Conservation (phyloP, 1,140 invertebrate genomes). For the Pectinophora gossypiella region DNA sequence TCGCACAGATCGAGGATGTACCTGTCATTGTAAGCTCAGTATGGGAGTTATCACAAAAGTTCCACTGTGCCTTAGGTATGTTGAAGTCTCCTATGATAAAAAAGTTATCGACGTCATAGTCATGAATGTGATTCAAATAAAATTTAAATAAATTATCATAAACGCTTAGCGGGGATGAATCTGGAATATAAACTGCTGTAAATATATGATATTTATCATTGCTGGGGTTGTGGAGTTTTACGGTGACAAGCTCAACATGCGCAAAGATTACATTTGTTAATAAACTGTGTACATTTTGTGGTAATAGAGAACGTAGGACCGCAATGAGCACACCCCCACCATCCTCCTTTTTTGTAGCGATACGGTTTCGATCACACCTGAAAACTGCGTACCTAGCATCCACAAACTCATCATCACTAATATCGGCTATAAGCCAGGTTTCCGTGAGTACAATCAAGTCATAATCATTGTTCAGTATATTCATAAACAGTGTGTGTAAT, state of each 20-base stretch:
- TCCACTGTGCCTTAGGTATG: neutral
- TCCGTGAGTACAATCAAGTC: neutral
- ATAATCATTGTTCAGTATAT: no score
- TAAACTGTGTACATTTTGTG: neutral
- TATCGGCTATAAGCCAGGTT: neutral
- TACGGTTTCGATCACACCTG: neutral
- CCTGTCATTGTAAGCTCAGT: neutral
- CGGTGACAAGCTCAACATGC: neutral
- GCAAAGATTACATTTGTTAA: neutral
- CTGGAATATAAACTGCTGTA: neutral
- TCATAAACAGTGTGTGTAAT: no score
- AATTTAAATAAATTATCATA: neutral
- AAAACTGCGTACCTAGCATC: neutral
- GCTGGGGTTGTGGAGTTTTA: neutral
- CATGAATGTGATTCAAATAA: neutral
- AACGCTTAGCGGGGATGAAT: neutral
- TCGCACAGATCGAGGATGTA: neutral
- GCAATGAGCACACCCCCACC: neutral
- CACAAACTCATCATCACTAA: neutral
- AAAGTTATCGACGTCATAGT: neutral
- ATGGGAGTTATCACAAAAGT: neutral
- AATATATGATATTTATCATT: neutral
- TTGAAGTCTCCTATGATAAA: neutral
- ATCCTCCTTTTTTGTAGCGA: neutral
- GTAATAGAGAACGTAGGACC: neutral